These are phyloP conservation scores for Chironex yamaguchii DNA, from an alignment of 30 jellyfish, hydroid and myxozoan species.

Conservation along the genomic window DNA sequence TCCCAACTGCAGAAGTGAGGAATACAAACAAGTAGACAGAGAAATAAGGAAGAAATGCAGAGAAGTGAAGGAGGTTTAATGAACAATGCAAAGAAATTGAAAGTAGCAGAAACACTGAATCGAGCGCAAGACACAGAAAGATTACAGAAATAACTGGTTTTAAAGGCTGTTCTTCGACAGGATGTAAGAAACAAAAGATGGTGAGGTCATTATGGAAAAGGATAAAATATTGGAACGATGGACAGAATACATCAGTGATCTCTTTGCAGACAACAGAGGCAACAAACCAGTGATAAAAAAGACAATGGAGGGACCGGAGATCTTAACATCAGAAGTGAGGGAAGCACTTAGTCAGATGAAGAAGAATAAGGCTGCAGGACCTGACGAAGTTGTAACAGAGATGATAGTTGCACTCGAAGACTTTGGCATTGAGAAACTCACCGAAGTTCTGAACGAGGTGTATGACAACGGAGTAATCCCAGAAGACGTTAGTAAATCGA, in stretches of 20 bases:
- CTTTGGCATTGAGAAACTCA: not conserved
- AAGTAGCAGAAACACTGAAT: not conserved
- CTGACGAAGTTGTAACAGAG: slow-evolving; percentile 13
- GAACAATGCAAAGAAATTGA: slow-evolving; percentile 51
- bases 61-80: slow-evolving; percentile 41
- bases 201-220: not conserved
- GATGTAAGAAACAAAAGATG: too few relatives aligned
- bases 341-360: not conserved
- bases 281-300: not conserved
- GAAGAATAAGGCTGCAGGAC: slow-evolving; percentile 15
- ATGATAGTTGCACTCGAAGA: not conserved
- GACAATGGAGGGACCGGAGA: slow-evolving; percentile 10
- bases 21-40: slow-evolving; percentile 23
- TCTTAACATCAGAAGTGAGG: slow-evolving; percentile 3
- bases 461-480: not conserved
- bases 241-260: slow-evolving; percentile 10
- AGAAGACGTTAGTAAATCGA: not conserved
- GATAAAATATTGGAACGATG: not conserved
- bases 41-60: slow-evolving; percentile 6
- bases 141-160: not conserved
- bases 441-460: not conserved
- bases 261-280: slow-evolving; percentile 14
- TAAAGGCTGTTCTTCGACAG: too few relatives aligned
- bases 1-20: not conserved
- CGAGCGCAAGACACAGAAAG: not conserved